Base-by-base conservation (phyloP, 2,113 vertebrate genomes). In the Python bivittatus region DNA sequence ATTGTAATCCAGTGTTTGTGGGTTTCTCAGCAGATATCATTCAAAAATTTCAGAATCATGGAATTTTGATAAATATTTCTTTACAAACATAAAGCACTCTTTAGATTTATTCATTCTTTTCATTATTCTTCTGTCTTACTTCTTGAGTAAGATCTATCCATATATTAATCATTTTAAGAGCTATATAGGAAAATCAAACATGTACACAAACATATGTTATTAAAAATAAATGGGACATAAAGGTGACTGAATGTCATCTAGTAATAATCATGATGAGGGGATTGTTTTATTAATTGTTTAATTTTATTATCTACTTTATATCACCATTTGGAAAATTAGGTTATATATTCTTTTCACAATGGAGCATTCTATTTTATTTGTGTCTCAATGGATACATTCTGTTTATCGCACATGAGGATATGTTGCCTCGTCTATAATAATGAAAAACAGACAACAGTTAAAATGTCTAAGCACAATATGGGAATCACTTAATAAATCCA, bases 281-380 rank as follows among this genome's bases (percentile, higher is more conserved):
- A 15, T 8, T 93, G 48, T 92, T 94, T 52, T 91, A 85, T 27
- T 17, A 93, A 87, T 4, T 5, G 90, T 1, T 86, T 93, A 42
- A 84, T 64, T 84, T 85, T 94, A n/a, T 89, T 10, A 22, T 2
- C 4, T 93, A 44, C 92, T 93, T 94, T 91, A 15, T 20, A 15
- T 27, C 89, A 93, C 94, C 91, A 90, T 2, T 92, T 89, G 58
- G 91, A 84, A 2, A 79, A 88, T 92, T 94, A 92, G 95, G 85
- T 7, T 22, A 93, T 90, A 42, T 88, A 90, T 79, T 91, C 22
- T 84, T 91, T 94, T 56, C 68, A 94, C 83, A 92, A 94, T 10
- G 91, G 54, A 95, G 52, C 94, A 95, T 95, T 95, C 25, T 95
- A 79, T 95, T 95, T 93, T 86, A 27, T 86, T 0, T 17, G 11